phyloP scores from a whole-genome alignment of 1,140 invertebrate species.

The Heliothis virescens region DNA sequence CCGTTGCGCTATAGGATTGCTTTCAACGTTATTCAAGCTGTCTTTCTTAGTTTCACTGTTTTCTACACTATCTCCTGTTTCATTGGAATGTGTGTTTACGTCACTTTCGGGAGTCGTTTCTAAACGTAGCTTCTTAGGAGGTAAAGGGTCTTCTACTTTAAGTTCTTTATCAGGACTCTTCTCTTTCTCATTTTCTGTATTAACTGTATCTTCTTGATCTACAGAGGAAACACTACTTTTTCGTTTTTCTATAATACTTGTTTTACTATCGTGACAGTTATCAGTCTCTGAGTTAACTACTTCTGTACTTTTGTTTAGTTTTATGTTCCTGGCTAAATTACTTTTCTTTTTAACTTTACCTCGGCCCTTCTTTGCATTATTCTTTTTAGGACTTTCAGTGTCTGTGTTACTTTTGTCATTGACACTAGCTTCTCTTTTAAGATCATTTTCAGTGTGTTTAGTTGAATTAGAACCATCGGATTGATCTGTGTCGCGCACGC shows the following conservation, averaged over 20 bases:
- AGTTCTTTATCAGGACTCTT: constrained; percentile 68
- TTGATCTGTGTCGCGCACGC: constrained; percentile 71
- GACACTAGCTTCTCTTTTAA: constrained; percentile 69
- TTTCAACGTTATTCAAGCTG: constrained; percentile 59
- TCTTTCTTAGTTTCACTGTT: constrained; percentile 59
- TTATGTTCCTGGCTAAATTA: constrained; percentile 64
- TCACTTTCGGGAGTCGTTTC: constrained; percentile 73
- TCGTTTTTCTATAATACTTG: constrained; percentile 81
- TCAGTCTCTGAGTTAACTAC: constrained; percentile 70
- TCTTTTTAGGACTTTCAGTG: constrained; percentile 72
- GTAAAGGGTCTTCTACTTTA: constrained; percentile 74
- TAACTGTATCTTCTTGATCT: constrained; percentile 67
- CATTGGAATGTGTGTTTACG: constrained; percentile 74
- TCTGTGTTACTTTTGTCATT: constrained; percentile 75
- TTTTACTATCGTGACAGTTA: constrained; percentile 75
- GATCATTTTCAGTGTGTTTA: constrained; percentile 76
- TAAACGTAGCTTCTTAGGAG: constrained; percentile 79
- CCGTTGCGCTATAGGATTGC: constrained; percentile 65
- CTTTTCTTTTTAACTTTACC: constrained; percentile 76
- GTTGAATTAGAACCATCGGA: constrained; percentile 81
- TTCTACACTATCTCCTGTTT: constrained; percentile 64
- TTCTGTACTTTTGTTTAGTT: constrained; percentile 68
- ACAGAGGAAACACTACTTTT: constrained; percentile 81
- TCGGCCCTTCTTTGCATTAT: constrained; percentile 70
- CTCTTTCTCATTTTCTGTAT: constrained; percentile 71